A percentile compares a stretch with the other conserved stretches of the same genome.
These are phyloP conservation scores for Pangasius mekongensis DNA, from an alignment of 2,797 vertebrate species.

Conservation along the genomic window DNA sequence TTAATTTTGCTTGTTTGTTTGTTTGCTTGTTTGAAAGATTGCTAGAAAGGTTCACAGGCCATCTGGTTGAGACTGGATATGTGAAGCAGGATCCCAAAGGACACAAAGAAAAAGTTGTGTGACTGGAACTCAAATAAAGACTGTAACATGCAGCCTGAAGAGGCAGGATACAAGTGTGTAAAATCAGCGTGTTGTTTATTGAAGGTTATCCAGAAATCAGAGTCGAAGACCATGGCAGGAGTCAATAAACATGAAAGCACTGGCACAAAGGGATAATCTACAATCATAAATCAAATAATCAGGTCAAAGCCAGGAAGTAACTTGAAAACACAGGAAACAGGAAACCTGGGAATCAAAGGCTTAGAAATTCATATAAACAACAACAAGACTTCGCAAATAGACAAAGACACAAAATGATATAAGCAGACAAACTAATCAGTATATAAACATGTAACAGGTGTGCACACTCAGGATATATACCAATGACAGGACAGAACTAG, in stretches of 20 bases:
- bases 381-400: not conserved
- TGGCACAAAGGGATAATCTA: not conserved
- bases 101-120: not conserved
- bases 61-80: not conserved
- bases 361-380: not conserved
- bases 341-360: not conserved
- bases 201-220: not conserved
- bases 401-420: not conserved
- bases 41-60: not conserved
- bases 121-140: not conserved
- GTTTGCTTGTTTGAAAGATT: not conserved
- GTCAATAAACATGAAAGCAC: not conserved
- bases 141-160: not conserved
- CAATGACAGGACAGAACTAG: not conserved
- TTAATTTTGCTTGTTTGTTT: not conserved
- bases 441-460: constrained; percentile 2
- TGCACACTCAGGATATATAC: not conserved
- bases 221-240: not conserved
- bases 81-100: not conserved
- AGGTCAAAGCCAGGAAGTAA: not conserved
- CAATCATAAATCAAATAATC: not conserved
- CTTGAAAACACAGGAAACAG: not conserved
- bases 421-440: not conserved
- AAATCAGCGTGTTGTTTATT: not conserved
- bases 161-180: not conserved